Conservation (phyloP, 1,140 invertebrate genomes). For the Leptinotarsa texana region DNA sequence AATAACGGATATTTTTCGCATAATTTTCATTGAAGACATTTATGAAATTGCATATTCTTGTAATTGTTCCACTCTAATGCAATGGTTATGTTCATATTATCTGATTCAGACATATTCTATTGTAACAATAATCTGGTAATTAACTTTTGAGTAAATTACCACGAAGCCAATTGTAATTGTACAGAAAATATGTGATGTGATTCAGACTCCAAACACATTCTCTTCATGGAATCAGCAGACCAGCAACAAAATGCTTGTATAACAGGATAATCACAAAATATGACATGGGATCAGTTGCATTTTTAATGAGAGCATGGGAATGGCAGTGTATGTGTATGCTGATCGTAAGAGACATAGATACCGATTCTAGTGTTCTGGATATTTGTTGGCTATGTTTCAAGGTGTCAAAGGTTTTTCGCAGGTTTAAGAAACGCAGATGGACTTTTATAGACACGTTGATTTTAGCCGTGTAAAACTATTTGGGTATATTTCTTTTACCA, state of each 20-base stretch:
- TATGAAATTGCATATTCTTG: conserved; percentile 26
- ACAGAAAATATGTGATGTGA: conserved; percentile 25
- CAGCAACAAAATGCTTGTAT: conserved; percentile 17
- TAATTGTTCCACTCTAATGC: conserved; percentile 28
- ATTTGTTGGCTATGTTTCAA: too few species aligned
- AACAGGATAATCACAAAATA: conserved; percentile 10
- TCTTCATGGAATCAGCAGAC: conserved; percentile 11
- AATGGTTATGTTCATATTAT: conserved; percentile 27
- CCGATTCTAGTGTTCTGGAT: too few species aligned
- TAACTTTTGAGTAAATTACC: conserved; percentile 18
- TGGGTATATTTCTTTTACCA: too few species aligned
- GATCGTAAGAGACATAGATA: too few species aligned
- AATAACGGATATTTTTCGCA: conserved; percentile 13
- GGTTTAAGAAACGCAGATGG: too few species aligned
- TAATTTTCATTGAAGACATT: conserved; percentile 16
- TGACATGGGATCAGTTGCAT: not conserved
- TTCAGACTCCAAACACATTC: conserved; percentile 17
- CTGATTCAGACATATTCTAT: conserved; percentile 27
- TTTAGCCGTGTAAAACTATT: too few species aligned
- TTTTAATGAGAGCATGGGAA: not conserved
- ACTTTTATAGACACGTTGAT: too few species aligned
- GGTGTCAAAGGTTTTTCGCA: too few species aligned
- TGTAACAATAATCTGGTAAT: conserved; percentile 28
- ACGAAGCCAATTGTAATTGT: conserved; percentile 22
- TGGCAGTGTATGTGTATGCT: not conserved